Evolutionary conservation across 1,140 invertebrate genomes (phyloP).

Genomic region (Manduca sexta): DNA sequence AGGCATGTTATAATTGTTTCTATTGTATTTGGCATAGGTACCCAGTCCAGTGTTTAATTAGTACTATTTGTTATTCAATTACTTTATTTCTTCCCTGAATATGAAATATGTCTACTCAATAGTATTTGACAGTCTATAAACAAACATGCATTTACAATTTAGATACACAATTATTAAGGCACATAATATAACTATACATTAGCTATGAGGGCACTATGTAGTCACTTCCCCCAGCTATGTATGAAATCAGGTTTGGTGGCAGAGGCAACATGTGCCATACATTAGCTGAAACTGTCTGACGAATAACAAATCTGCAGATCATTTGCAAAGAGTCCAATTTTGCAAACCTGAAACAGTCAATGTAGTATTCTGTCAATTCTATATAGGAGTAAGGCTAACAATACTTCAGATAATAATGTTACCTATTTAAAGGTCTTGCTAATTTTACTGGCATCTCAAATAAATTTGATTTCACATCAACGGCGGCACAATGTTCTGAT

Average conservation of each 20-base stretch:
- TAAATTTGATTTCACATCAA: constrained; percentile 61
- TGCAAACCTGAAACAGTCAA: constrained; percentile 59
- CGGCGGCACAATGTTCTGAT: constrained; percentile 64
- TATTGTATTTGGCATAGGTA: too few relatives aligned
- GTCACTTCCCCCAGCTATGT: constrained; percentile 60
- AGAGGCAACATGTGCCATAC: constrained; percentile 53
- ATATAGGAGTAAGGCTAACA: neutral
- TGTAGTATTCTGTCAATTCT: neutral
- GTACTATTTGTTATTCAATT: too few relatives aligned
- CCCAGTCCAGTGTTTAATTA: too few relatives aligned
- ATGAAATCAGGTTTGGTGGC: constrained; percentile 57
- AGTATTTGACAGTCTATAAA: too few relatives aligned
- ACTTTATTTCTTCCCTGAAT: too few relatives aligned
- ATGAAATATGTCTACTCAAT: too few relatives aligned
- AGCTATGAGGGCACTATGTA: constrained; percentile 55
- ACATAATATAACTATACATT: constrained; percentile 11
- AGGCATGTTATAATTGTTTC: neutral
- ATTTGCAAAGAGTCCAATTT: constrained; percentile 64
- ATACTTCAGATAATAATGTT: constrained; percentile 4
- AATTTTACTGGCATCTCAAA: constrained; percentile 69
- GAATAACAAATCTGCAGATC: constrained; percentile 67
- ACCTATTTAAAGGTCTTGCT: constrained; percentile 66
- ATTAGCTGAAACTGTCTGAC: constrained; percentile 55
- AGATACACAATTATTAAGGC: neutral
- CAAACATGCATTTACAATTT: too few relatives aligned